Evolutionary conservation across 2,113 vertebrate species (phyloP), one percentile per base, ranked within the genome.

Genomic region (Stictonetta naevosa): DNA sequence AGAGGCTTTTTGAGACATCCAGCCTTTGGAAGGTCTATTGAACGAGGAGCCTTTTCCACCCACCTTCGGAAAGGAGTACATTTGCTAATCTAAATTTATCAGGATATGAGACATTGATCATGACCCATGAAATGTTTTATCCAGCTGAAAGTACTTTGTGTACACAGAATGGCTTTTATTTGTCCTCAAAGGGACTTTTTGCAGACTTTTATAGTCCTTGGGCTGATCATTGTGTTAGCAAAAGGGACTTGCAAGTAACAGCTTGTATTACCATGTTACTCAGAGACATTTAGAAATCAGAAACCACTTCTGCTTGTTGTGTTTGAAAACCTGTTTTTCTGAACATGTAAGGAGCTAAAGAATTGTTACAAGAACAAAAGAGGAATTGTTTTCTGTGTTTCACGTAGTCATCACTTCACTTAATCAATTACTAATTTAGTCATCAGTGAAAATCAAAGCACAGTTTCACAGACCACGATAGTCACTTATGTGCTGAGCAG

Each of bases 1-100:
- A 77, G 22, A 88, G 16, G 52, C 89, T 59, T 90, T 84, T 92
- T 85, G 82, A 90, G 80, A 60, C 62, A n/a, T 38, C 6, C 21
- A 84, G 23, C 36, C 15, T 80, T 81, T 95, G 44, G 19, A 85
- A 74, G 40, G 60, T 92, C 44, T 93, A 16, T 83, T 86, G 94
- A 95, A 79, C 58, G 63, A 60, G 48, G 7, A 91, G 31, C 25
- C 78, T 79, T 92, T 73, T 91, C 58, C 42, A 95, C 26, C 3
- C 76, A 67, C 81, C n/a, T 74, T 93, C 95, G 40, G 79, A 86
- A 93, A 85, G 52, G 40, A 83, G 38, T 58, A 81, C 16, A 40
- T 34, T 64, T 93, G 42, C 33, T 91, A 79, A 87, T 88, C 68
- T 86, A 84, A 91, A 75, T 96, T 92, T 92, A 77, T 79, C 88